Conservation (phyloP, 2,888 invertebrate species). For the Pseudoips prasinana region DNA sequence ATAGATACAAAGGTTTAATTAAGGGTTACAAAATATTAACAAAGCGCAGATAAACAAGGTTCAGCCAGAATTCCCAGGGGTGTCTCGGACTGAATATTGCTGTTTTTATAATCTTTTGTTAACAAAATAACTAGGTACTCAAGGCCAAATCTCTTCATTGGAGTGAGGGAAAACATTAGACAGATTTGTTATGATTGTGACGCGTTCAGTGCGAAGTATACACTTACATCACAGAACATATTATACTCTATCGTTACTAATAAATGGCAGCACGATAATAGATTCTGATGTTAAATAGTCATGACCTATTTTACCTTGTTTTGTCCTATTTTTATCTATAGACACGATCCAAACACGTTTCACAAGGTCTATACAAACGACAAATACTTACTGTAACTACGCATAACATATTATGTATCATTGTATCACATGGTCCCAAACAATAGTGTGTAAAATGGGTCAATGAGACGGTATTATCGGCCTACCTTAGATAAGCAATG, state of each 20-base stretch:
- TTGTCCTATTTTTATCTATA: constrained; percentile 7
- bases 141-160: constrained; percentile 23
- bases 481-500: constrained; percentile 59
- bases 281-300: no score
- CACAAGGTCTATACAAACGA: neutral
- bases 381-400: neutral
- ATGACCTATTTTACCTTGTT: constrained; percentile 14
- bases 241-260: no score
- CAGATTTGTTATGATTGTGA: no score
- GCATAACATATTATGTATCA: constrained; percentile 1
- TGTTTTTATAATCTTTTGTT: constrained; percentile 20
- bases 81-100: no score
- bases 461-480: constrained; percentile 39
- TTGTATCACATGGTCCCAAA: constrained; percentile 5
- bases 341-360: no score
- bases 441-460: constrained; percentile 37
- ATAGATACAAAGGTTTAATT: no score
- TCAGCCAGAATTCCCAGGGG: no score
- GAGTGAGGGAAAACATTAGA: constrained; percentile 4
- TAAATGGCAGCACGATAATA: no score
- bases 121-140: constrained; percentile 19
- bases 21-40: no score
- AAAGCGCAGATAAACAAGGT: no score
- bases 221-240: no score
- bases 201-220: no score